Evolutionary conservation across 1,140 invertebrate species (phyloP).

Genomic region (Drosophila parvula): DNA sequence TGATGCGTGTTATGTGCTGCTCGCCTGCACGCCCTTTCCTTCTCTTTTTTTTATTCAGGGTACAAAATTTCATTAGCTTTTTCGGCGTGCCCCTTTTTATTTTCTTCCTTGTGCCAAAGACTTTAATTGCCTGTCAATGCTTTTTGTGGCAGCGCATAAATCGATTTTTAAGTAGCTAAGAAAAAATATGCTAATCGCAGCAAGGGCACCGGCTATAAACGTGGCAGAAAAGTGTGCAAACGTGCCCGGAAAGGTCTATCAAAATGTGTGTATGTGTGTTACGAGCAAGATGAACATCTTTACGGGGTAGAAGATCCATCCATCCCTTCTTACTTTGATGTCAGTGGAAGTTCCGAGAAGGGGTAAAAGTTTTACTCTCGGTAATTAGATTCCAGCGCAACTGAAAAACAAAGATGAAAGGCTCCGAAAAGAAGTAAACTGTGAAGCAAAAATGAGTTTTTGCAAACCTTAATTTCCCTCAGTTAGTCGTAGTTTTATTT

Average conservation of each 20-base stretch:
- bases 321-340: constrained; percentile 35
- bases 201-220: constrained; percentile 29
- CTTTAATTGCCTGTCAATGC: constrained; percentile 69
- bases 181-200: constrained; percentile 58
- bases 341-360: neutral
- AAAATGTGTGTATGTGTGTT: constrained; percentile 9
- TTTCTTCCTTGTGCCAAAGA: neutral
- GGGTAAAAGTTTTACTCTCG: constrained; percentile 13
- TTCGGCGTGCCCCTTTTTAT: constrained; percentile 15
- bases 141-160: constrained; percentile 61
- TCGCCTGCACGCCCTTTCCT: neutral
- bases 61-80: constrained; percentile 63
- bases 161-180: constrained; percentile 53
- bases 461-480: neutral
- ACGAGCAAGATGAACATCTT: neutral
- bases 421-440: constrained; percentile 5
- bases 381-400: constrained; percentile 8
- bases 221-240: constrained; percentile 53
- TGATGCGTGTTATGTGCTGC: constrained; percentile 44
- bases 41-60: constrained; percentile 8
- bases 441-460: neutral
- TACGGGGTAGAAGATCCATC: constrained; percentile 6
- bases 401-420: constrained; percentile 25
- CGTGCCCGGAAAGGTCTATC: constrained; percentile 41
- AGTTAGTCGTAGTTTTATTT: constrained; percentile 4